Base-by-base conservation (phyloP, 2,113 vertebrate species). In the Danio rerio region DNA sequence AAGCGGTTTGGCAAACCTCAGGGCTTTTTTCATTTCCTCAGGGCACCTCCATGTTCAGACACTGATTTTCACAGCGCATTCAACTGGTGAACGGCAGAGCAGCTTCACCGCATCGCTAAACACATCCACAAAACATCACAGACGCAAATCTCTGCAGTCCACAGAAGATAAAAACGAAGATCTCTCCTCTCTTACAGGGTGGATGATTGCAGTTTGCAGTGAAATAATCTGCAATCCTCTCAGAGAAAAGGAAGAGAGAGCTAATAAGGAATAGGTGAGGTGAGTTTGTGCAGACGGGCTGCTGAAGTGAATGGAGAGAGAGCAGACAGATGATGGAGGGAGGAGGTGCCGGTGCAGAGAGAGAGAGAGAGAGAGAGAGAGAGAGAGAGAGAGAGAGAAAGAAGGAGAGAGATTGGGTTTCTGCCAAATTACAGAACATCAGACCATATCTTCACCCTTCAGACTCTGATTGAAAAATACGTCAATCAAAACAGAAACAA, bases 221-320 rank as follows among this genome's bases (percentile, higher is more conserved):
- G 68, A 86, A 88, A 88, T 88, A 86, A 91, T 91, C 87, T 89
- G 85, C 84, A 81, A 85, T 86, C 80, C 83, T 78, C 62, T 13
- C 7, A 65, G 61, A 74, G 56, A 82, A 47, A 85, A 59, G 59
- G 16, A 71, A 52, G 31, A 55, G 66, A 56, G 69, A 83, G 61
- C 16, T 21, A 55, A 9, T 20, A 53, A 78, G 59, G 42, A 18
- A 13, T 11, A 56, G 45, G 65, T 40, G 58, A 56, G 45, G 65
- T 40, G 58, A 31, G 21, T 53, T 45, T 15, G 50, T 12, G 20
- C 58, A 61, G 69, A 45, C 21, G 43, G 62, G 20, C 55, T 42
- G n/a, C 16, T 49, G 43, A 52, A 63, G 52, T 70, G 70, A 75
- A 69, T 68, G 74, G 82, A 68, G 49, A n/a, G 47, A 73, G 61